Conservation (phyloP, 2,113 vertebrate species). For the Mus pahari region DNA sequence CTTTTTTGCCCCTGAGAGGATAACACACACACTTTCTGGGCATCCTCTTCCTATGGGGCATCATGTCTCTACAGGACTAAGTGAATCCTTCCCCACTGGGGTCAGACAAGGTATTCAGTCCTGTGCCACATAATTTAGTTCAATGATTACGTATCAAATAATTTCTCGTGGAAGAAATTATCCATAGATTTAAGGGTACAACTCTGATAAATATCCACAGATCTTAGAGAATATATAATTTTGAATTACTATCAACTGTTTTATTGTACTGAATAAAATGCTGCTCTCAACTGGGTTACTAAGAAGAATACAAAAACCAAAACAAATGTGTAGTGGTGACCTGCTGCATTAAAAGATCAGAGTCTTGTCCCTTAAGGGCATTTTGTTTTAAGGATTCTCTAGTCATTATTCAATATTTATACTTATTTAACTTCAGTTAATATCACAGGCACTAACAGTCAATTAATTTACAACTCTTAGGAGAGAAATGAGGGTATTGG, state of each 20-base stretch:
- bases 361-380: background rate
- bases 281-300: background rate
- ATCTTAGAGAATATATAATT: background rate
- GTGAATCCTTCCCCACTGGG: too few species aligned
- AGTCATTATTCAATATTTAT: background rate
- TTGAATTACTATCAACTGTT: too few species aligned
- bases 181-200: background rate
- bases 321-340: background rate
- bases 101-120: too few species aligned
- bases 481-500: background rate
- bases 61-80: too few species aligned
- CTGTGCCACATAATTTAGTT: background rate
- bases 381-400: background rate
- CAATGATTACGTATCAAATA: background rate
- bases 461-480: background rate
- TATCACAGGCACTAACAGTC: background rate
- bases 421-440: background rate
- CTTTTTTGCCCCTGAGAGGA: too few species aligned
- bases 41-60: too few species aligned
- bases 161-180: background rate
- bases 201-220: background rate
- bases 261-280: background rate
- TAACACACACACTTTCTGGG: too few species aligned
- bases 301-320: background rate
- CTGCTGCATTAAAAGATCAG: background rate